A percentile compares a stretch with the other conserved stretches of the same genome.
Evolutionary conservation across 2,888 invertebrate genomes (phyloP).

Genomic region (Lutraria lutraria): DNA sequence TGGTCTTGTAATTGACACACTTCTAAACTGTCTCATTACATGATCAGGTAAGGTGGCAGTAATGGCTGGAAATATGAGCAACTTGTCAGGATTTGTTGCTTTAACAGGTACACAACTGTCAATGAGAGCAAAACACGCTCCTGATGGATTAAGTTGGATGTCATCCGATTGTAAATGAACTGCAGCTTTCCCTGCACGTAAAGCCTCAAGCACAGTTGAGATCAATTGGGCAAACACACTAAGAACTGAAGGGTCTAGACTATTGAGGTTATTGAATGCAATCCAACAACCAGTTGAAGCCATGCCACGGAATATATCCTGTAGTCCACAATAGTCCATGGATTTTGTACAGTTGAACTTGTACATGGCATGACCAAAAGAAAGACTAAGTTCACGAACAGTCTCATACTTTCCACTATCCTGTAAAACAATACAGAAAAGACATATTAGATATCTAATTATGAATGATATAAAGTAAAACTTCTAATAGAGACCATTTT

Average conservation of each 20-base stretch:
- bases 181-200: conserved; percentile 79
- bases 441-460: background rate
- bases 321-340: conserved; percentile 81
- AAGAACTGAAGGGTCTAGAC: conserved; percentile 78
- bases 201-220: conserved; percentile 80
- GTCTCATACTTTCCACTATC: conserved; percentile 81
- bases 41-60: conserved; percentile 81
- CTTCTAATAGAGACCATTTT: too few species aligned
- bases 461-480: too few species aligned
- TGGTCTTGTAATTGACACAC: conserved; percentile 81
- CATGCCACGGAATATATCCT: conserved; percentile 84
- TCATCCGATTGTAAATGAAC: conserved; percentile 82
- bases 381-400: conserved; percentile 80
- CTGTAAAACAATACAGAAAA: conserved; percentile 74
- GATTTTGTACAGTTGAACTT: conserved; percentile 83
- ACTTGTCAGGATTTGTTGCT: conserved; percentile 81
- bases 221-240: conserved; percentile 84
- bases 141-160: conserved; percentile 78
- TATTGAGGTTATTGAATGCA: conserved; percentile 83
- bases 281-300: conserved; percentile 85
- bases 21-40: conserved; percentile 83
- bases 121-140: conserved; percentile 82
- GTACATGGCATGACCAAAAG: conserved; percentile 83
- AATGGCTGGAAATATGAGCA: conserved; percentile 81
- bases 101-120: conserved; percentile 78